phyloP scores from a whole-genome alignment of 2,797 vertebrate genomes.

The Spinus pinus region DNA sequence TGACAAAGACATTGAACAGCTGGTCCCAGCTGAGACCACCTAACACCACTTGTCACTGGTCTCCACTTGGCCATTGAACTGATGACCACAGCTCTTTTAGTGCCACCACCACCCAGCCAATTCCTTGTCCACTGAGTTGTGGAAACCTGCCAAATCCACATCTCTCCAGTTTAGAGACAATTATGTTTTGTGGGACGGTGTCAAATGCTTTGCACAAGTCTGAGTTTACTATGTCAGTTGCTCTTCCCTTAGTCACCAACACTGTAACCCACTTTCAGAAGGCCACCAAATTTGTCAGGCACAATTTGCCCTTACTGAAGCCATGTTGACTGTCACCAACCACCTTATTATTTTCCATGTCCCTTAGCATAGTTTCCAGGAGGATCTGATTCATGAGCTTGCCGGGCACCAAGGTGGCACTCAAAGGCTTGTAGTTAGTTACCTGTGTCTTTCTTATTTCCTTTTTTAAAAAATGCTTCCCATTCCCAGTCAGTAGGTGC shows the following conservation, averaged over 20 bases:
- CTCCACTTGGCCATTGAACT: background rate
- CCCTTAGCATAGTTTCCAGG: background rate
- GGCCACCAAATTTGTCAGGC: background rate
- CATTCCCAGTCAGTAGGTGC: background rate
- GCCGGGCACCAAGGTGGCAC: background rate
- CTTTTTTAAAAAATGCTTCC: background rate
- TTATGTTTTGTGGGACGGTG: background rate
- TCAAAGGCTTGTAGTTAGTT: background rate
- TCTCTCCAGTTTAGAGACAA: background rate
- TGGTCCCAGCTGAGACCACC: background rate
- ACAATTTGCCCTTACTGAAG: background rate
- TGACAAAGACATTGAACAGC: background rate
- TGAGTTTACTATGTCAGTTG: background rate
- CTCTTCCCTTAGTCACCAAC: background rate
- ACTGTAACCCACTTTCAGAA: background rate
- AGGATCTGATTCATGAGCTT: background rate
- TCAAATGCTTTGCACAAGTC: background rate
- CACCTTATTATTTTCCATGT: background rate
- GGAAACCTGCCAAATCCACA: background rate
- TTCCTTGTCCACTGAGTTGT: background rate
- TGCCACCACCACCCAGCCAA: background rate
- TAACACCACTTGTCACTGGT: background rate
- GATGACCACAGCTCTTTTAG: background rate
- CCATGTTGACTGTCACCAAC: background rate
- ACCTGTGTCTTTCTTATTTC: background rate